Percentiles rank a stretch among this genome's conserved stretches.
Evolutionary conservation across 2,797 vertebrate species (phyloP).

Genomic region (Schizopygopsis malacanthus): DNA sequence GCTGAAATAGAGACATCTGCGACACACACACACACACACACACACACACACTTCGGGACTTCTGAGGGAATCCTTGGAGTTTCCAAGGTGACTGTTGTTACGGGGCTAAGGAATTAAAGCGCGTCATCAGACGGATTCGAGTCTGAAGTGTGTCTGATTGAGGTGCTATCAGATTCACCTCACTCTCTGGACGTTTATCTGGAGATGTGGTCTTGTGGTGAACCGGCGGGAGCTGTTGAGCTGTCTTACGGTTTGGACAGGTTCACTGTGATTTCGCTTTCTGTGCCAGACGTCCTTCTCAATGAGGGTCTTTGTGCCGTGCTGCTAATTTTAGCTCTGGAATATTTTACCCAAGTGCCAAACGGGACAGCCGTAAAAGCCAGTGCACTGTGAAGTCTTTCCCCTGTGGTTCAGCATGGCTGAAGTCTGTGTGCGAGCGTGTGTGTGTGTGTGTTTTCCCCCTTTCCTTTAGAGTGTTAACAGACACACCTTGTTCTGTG

Average conservation of each 20-base stretch:
- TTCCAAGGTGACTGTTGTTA: conserved; percentile 25
- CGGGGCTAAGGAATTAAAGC: background rate
- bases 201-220: conserved; percentile 17
- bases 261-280: conserved; percentile 18
- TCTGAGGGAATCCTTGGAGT: conserved; percentile 33
- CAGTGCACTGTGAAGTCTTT: conserved; percentile 40
- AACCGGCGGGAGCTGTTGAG: conserved; percentile 20
- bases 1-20: conserved; percentile 7
- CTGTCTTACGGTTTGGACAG: conserved; percentile 27
- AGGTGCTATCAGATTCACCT: conserved; percentile 37
- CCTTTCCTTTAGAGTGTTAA: conserved; percentile 10
- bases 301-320: conserved; percentile 44
- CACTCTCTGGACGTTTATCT: conserved; percentile 20
- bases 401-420: background rate
- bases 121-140: background rate
- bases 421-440: background rate
- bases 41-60: conserved; percentile 1
- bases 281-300: conserved; percentile 26
- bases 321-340: conserved; percentile 47
- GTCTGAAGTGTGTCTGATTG: conserved; percentile 9
- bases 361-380: conserved; percentile 39
- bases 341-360: conserved; percentile 50
- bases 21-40: conserved; percentile 6
- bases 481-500: conserved; percentile 13
- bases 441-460: conserved; percentile 12